Percentiles rank a stretch among this genome's conserved stretches.
phyloP scores from a whole-genome alignment of 2,113 vertebrate genomes.

The Taxidea taxus region DNA sequence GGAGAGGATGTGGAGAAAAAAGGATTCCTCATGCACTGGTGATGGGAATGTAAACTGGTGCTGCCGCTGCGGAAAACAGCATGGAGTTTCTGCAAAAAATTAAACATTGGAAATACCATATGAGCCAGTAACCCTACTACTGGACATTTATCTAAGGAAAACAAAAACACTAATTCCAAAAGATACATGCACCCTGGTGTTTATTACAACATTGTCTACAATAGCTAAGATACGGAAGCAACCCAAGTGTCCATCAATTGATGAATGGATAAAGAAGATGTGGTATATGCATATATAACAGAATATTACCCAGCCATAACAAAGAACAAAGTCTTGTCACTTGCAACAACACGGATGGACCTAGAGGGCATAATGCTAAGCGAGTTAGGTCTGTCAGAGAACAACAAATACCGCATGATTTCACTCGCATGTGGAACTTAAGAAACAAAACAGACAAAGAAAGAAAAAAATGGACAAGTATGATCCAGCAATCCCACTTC shows the following conservation, averaged over 20 bases:
- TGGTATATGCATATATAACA: neutral
- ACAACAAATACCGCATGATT: neutral
- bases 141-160: neutral
- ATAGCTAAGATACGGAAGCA: neutral
- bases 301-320: neutral
- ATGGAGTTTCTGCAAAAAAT: neutral
- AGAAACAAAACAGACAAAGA: neutral
- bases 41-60: neutral
- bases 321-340: neutral
- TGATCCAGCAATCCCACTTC: neutral
- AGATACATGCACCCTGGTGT: neutral
- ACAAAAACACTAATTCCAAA: neutral
- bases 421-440: neutral
- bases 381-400: neutral
- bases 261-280: neutral
- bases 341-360: neutral
- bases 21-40: neutral
- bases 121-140: neutral
- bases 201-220: neutral
- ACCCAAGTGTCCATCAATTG: neutral
- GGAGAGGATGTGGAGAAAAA: too few relatives aligned
- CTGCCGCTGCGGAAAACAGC: neutral
- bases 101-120: neutral
- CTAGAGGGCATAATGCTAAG: neutral
- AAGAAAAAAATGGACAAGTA: neutral